Percentiles rank a stretch among this genome's conserved stretches.
Evolutionary conservation across 2,888 invertebrate species (phyloP).

Genomic region (Sicus ferrugineus): DNA sequence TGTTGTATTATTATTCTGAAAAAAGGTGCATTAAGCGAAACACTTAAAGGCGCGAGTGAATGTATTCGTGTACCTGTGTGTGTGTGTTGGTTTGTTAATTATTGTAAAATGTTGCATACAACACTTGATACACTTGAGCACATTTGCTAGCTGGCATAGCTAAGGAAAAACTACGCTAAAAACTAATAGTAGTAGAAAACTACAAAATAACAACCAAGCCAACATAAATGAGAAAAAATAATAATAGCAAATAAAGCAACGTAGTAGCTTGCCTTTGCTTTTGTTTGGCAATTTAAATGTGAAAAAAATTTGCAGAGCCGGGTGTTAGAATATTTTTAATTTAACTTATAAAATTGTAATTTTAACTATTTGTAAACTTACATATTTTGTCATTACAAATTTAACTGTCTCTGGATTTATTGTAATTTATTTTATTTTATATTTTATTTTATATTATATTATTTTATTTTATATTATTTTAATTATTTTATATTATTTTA

Average conservation of each 20-base stretch:
- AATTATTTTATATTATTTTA: no score
- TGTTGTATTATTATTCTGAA: constrained; percentile 33
- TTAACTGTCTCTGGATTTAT: no score
- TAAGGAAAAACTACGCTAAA: background rate
- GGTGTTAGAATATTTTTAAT: background rate
- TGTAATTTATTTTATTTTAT: background rate
- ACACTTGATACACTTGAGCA: constrained; percentile 14
- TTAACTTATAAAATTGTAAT: background rate
- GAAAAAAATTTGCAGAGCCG: background rate
- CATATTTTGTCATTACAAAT: no score
- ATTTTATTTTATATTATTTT: no score
- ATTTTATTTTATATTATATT: background rate
- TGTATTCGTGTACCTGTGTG: no score
- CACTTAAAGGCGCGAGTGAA: constrained; percentile 38
- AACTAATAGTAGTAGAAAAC: constrained; percentile 9
- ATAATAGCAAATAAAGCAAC: constrained; percentile 12
- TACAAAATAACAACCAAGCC: no score
- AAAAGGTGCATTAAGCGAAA: constrained; percentile 35
- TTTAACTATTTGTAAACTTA: background rate
- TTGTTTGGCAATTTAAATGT: constrained; percentile 30
- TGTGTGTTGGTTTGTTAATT: no score
- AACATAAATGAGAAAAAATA: constrained; percentile 2
- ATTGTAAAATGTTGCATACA: constrained; percentile 34
- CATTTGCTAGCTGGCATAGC: background rate
- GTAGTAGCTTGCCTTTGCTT: background rate